Conservation (phyloP, 2,888 invertebrate genomes). For the Drepana falcataria region DNA sequence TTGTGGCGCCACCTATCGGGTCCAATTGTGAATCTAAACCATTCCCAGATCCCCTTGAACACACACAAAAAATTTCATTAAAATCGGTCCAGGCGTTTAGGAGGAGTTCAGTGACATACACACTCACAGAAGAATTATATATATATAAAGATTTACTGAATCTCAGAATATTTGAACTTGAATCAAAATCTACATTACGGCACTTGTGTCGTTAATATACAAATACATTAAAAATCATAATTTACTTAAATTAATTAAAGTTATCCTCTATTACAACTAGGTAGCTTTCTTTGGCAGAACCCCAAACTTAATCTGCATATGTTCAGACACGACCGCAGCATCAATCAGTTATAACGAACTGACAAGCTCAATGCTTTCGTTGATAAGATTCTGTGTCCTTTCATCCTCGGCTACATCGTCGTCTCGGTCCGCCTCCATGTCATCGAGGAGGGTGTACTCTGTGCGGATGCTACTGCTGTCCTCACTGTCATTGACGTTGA, state of each 20-base stretch:
- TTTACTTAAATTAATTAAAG: not conserved
- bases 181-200: too few species aligned
- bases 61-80: too few species aligned
- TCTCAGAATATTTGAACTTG: too few species aligned
- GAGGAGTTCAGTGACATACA: too few species aligned
- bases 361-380: constrained; percentile 65
- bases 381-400: constrained; percentile 62
- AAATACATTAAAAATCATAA: too few species aligned
- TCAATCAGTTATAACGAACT: constrained; percentile 53
- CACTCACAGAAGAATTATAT: too few species aligned
- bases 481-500: constrained; percentile 67
- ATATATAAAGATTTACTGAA: too few species aligned
- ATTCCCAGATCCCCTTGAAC: too few species aligned
- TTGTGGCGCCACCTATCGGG: too few species aligned
- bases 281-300: not conserved
- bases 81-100: too few species aligned
- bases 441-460: constrained; percentile 66
- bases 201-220: too few species aligned
- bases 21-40: too few species aligned
- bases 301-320: not conserved
- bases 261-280: not conserved
- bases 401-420: constrained; percentile 46
- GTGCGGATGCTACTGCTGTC: constrained; percentile 69
- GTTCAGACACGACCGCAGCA: not conserved
- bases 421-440: constrained; percentile 39